phyloP scores from a whole-genome alignment of 92 coral and sea anemone genomes.

The Bergia sp. region DNA sequence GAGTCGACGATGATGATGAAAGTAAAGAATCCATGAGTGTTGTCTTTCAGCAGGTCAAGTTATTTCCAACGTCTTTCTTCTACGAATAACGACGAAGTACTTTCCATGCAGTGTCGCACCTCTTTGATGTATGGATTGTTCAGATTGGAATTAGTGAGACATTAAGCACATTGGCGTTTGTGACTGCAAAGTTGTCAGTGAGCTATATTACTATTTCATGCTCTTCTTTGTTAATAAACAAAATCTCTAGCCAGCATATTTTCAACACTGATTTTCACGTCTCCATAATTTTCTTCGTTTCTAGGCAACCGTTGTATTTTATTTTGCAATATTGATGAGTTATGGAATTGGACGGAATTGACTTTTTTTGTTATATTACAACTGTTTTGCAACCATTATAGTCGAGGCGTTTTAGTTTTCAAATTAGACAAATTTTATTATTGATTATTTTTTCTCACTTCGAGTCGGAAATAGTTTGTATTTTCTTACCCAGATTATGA shows the following conservation, averaged over 20 bases:
- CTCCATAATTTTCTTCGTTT: neutral
- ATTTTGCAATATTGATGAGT: slow-evolving; percentile 9
- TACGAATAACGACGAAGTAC: neutral
- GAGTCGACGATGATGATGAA: slow-evolving; percentile 39
- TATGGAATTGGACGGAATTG: neutral
- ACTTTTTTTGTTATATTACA: neutral
- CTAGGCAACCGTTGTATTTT: slow-evolving; percentile 18
- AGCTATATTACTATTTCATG: neutral
- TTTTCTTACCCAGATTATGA: neutral
- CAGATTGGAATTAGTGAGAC: neutral
- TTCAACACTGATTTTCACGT: slow-evolving; percentile 10
- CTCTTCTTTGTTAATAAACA: neutral
- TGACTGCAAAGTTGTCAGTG: neutral
- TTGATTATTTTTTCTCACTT: too few relatives aligned
- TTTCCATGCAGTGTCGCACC: neutral
- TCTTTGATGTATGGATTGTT: neutral
- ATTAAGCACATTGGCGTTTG: neutral
- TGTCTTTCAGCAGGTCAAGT: neutral
- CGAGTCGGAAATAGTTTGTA: neutral
- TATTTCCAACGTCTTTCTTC: neutral
- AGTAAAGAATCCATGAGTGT: slow-evolving; percentile 19
- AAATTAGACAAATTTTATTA: too few relatives aligned
- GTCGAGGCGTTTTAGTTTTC: neutral
- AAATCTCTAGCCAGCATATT: neutral
- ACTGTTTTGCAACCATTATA: neutral